Base-by-base conservation (phyloP, 2,797 vertebrate genomes). In the Harpagifer antarcticus region DNA sequence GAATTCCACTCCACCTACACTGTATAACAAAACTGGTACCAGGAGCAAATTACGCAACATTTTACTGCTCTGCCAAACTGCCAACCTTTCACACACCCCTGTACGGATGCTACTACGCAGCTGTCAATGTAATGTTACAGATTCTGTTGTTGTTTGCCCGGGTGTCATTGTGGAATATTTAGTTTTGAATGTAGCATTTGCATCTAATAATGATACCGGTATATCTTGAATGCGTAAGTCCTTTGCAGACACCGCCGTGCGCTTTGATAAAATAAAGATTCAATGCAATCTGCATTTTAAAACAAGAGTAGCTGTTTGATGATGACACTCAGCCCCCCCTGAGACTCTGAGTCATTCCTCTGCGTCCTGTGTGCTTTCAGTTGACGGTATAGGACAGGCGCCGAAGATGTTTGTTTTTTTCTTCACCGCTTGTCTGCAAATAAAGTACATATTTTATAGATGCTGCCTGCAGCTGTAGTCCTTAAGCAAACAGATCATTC, bases 401-500 rank as follows among this genome's bases (percentile, higher is more conserved):
- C 62, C 0, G 59, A 37, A 40, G 55, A 66, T 78, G 63, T 75
- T 84, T 83, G 15, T 80, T 74, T 72, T 52, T 71, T 61, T 50
- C 55, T 55, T 53, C 23, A 9, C 43, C n/a, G 42, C 58, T 66
- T 69, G 66, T 87, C 82, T 82, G 59, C 73, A 85, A 87, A 84
- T 72, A 59, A 52, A 13, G 52, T 64, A 31, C 69, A 57, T 85
- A 71, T 82, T 71, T 81, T 67, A 72, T 65, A 60, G 73, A 77
- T 37, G 58, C 79, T 60, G 83, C 78, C 74, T 45, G 75, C 68
- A 79, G 87, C 85, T 66, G 78, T 71, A 79, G 72, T 79, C 74
- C 76, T 76, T 69, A 78, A 87, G 72, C 74, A 82, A 88, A 91
- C 79, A 72, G 60, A 85, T 88, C 69, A 87, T 86, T 79, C 79